Base-by-base conservation (phyloP, 64 coral and sea anemone species). In the Catalaphyllia jardinei region DNA sequence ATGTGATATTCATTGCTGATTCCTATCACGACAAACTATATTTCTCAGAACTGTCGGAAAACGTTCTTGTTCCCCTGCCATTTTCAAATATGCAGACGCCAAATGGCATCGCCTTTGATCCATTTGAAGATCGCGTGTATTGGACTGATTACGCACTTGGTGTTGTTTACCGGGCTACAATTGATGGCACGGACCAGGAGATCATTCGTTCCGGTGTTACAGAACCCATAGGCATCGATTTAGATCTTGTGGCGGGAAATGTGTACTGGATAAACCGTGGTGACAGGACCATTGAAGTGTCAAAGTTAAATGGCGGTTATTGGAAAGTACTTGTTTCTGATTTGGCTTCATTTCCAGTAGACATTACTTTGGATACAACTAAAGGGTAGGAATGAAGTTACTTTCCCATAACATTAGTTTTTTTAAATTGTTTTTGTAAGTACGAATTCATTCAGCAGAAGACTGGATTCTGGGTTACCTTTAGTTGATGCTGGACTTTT, bases 211-310 rank as follows among this genome's bases (percentile, higher is more conserved):
- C 42, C 4, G 25, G 17, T 31, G 10, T 61, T 20, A 4, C 24
- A 28, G 25, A 46, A 46, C 39, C 77, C 28, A 19, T 25, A 18
- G 88, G 77, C 8, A 67, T 72, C 54, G 88, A 31, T 24, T 59
- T 89, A 27, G 88, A 89, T 42, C 60, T 71, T 69, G 79, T 89
- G n/a, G 88, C 63, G 30, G 39, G 50, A 50, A 89, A 89, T 72
- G 30, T 80, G 10, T 89, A 80, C 29, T 89, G 88, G 88, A 80
- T 71, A 35, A 80, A 57, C 78, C 19, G 78, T 29, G 15, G 3
- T 11, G 20, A 55, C 20, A 6, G 7, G 3, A 78, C 77, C 10
- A 81, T 89, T 15, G 88, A 79, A 51, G 88, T 89, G 19, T 80
- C 76, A 33, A 89, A 89, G 38, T 60, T 89, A 1, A 28, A 89